A percentile compares a stretch with the other conserved stretches of the same genome.
Evolutionary conservation across 2,113 vertebrate genomes (phyloP).

Genomic region (Urocitellus parryii): DNA sequence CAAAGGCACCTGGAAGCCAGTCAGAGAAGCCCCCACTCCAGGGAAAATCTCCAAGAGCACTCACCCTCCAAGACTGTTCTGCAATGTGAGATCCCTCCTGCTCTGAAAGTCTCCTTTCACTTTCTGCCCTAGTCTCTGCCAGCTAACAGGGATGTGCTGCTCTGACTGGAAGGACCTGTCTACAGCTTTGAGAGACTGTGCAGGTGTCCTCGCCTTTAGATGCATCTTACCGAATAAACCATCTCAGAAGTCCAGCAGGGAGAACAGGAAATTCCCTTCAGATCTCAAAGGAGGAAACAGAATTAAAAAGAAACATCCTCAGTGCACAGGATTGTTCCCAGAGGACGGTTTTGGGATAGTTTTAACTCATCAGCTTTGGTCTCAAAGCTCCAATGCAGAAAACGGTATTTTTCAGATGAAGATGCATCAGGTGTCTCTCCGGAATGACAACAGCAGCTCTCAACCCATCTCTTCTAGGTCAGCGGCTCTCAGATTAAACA

Average conservation of each 20-base stretch:
- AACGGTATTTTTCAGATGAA: not conserved
- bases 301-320: too few species aligned
- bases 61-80: not conserved
- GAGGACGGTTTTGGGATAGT: not conserved
- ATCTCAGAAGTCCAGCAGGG: not conserved
- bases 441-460: not conserved
- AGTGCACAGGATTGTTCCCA: not conserved
- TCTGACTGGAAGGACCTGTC: too few species aligned
- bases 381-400: not conserved
- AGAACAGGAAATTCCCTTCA: not conserved
- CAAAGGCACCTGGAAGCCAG: too few species aligned
- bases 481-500: too few species aligned
- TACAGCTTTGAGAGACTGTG: too few species aligned
- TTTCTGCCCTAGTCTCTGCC: too few species aligned
- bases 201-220: too few species aligned
- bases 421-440: too few species aligned
- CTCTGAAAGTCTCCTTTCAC: not conserved
- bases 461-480: too few species aligned
- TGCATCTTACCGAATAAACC: not conserved
- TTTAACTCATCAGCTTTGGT: not conserved
- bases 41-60: too few species aligned
- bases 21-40: too few species aligned
- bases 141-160: fast-evolving
- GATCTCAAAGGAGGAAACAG: not conserved
- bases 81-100: not conserved